These are phyloP conservation scores for Spialia ferax DNA, from an alignment of 2,888 invertebrate species.

Conservation along the genomic window DNA sequence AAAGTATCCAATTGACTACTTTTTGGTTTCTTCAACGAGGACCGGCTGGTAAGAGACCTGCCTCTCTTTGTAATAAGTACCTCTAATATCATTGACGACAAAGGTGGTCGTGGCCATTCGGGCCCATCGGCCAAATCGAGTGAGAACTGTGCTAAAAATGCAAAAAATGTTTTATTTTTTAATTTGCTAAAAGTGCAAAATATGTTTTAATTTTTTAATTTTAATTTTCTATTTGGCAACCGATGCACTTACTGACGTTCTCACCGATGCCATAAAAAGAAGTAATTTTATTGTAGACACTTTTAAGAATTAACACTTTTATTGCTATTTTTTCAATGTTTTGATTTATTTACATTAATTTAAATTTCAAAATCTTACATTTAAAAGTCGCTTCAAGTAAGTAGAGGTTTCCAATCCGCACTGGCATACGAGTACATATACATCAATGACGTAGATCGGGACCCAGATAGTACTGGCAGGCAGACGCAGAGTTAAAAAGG, in stretches of 20 bases:
- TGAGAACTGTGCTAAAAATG: slow-evolving; percentile 9
- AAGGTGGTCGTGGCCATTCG: neutral
- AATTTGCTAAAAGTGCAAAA: neutral
- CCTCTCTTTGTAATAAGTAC: too few relatives aligned
- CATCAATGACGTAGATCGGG: neutral
- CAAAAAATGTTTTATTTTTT: slow-evolving; percentile 19
- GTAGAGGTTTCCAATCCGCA: neutral
- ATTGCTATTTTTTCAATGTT: neutral
- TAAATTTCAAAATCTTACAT: neutral
- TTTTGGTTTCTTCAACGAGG: too few relatives aligned
- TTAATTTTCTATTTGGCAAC: slow-evolving; percentile 29
- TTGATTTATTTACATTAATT: too few relatives aligned
- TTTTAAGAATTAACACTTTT: neutral
- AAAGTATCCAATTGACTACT: too few relatives aligned
- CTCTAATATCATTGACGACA: too few relatives aligned
- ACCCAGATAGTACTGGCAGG: neutral
- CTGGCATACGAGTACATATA: neutral
- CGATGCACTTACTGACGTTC: slow-evolving; percentile 20
- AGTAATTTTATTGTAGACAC: neutral
- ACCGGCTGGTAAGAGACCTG: too few relatives aligned
- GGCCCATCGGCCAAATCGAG: neutral
- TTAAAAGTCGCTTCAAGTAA: neutral
- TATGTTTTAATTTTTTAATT: slow-evolving; percentile 21
- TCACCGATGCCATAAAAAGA: slow-evolving; percentile 14
- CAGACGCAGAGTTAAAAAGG: neutral